Evolutionary conservation across 2,113 vertebrate species (phyloP).

Genomic region (Vicugna pacos): DNA sequence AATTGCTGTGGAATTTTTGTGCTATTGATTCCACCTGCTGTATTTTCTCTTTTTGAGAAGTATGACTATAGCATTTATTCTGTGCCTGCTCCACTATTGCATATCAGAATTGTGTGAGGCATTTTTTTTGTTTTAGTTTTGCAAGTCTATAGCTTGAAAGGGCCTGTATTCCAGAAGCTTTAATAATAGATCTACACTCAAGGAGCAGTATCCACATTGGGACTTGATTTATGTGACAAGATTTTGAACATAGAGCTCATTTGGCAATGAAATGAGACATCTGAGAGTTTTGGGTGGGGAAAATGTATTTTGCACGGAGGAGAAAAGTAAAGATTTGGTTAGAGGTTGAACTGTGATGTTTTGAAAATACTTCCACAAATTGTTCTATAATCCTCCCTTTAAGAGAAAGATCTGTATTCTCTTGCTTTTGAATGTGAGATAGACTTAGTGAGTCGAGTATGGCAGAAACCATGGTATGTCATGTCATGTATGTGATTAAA

Average conservation of each 20-base stretch:
- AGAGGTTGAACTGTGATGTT: neutral
- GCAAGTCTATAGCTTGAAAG: neutral
- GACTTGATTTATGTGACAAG: neutral
- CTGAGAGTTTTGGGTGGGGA: neutral
- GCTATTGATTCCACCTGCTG: neutral
- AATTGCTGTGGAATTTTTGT: neutral
- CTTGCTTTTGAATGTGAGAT: neutral
- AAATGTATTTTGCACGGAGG: neutral
- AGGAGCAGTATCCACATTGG: neutral
- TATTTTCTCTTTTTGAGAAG: neutral
- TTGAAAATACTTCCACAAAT: neutral
- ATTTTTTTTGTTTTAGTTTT: neutral
- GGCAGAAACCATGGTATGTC: neutral
- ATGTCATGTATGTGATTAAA: neutral
- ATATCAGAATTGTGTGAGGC: neutral
- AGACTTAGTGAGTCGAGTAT: neutral
- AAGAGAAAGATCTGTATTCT: neutral
- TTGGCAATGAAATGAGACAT: neutral
- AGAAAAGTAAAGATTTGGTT: neutral
- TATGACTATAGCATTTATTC: neutral
- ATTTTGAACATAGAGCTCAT: neutral
- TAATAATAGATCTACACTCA: neutral
- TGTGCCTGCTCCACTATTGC: neutral
- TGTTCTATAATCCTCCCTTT: neutral
- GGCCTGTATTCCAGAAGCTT: neutral